These are phyloP conservation scores for Oncorhynchus gorbuscha DNA, from an alignment of 2,113 vertebrate genomes.

Conservation along the genomic window DNA sequence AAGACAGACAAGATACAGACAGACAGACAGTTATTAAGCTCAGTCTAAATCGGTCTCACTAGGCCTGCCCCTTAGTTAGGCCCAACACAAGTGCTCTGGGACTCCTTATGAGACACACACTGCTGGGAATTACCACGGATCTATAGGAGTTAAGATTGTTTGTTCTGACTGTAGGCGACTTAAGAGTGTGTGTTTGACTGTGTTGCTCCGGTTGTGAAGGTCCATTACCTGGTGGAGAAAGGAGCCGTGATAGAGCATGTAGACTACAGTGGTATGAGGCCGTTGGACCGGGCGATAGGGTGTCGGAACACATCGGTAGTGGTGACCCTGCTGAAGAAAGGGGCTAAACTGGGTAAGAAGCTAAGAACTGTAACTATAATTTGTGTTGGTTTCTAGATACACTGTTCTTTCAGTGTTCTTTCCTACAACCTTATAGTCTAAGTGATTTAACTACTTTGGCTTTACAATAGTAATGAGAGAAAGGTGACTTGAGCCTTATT, in stretches of 20 bases:
- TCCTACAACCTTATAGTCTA: neutral
- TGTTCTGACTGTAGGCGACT: too few species aligned
- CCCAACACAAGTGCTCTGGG: conserved; percentile 19
- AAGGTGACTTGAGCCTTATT: neutral
- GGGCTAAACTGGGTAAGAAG: conserved; percentile 89
- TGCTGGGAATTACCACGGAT: neutral
- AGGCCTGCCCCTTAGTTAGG: conserved; percentile 8
- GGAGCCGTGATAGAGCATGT: conserved; percentile 94
- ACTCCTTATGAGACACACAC: conserved; percentile 26
- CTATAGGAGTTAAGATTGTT: neutral
- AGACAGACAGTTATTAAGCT: too few species aligned
- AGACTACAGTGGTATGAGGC: conserved; percentile 96
- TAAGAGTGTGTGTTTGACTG: too few species aligned
- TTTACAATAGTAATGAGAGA: neutral
- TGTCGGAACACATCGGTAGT: conserved; percentile 94
- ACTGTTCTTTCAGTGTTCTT: neutral
- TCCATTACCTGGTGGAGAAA: conserved; percentile 95
- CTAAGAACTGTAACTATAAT: too few species aligned
- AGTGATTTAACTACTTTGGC: neutral
- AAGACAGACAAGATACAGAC: too few species aligned
- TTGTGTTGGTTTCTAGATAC: neutral
- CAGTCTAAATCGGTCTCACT: conserved; percentile 7
- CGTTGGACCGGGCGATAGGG: conserved; percentile 95
- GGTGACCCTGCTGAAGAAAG: conserved; percentile 90
- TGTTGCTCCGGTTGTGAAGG: conserved; percentile 65